Evolutionary conservation across 2,888 invertebrate species (phyloP).

Genomic region (Phymatocera aterrima): DNA sequence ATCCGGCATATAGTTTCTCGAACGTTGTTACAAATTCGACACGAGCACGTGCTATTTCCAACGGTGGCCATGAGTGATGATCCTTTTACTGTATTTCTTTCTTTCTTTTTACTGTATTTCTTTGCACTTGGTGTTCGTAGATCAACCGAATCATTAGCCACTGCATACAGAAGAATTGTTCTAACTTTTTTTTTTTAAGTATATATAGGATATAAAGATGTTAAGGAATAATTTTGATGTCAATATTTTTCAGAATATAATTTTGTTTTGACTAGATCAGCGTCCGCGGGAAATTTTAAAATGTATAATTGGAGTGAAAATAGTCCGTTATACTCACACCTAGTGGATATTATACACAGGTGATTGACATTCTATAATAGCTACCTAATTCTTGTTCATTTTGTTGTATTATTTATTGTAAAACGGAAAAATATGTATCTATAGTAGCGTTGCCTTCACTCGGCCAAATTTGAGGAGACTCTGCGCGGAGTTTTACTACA

Average conservation of each 20-base stretch:
- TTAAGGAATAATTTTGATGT: too few relatives aligned
- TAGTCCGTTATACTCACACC: not conserved
- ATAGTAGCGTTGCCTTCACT: too few relatives aligned
- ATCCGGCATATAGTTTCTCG: constrained; percentile 61
- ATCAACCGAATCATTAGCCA: too few relatives aligned
- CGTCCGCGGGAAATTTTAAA: constrained; percentile 8
- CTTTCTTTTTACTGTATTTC: not conserved
- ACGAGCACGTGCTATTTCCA: constrained; percentile 56
- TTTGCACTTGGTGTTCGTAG: too few relatives aligned
- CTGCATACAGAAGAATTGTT: too few relatives aligned
- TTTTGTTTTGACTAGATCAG: not conserved
- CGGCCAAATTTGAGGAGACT: too few relatives aligned
- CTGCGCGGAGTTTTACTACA: too few relatives aligned
- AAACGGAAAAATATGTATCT: too few relatives aligned
- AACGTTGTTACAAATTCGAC: constrained; percentile 60
- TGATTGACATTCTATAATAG: not conserved
- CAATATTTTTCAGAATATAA: not conserved
- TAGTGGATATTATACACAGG: not conserved
- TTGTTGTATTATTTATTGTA: constrained; percentile 68
- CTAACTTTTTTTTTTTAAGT: too few relatives aligned
- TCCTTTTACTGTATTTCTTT: not conserved
- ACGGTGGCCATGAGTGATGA: constrained; percentile 54
- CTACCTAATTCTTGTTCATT: constrained; percentile 44
- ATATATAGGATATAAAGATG: not conserved
- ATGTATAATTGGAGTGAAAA: not conserved